Percentiles rank a stretch among this genome's conserved stretches.
Evolutionary conservation across 1,140 invertebrate species (phyloP).

Genomic region (Lasioglossum albipes): DNA sequence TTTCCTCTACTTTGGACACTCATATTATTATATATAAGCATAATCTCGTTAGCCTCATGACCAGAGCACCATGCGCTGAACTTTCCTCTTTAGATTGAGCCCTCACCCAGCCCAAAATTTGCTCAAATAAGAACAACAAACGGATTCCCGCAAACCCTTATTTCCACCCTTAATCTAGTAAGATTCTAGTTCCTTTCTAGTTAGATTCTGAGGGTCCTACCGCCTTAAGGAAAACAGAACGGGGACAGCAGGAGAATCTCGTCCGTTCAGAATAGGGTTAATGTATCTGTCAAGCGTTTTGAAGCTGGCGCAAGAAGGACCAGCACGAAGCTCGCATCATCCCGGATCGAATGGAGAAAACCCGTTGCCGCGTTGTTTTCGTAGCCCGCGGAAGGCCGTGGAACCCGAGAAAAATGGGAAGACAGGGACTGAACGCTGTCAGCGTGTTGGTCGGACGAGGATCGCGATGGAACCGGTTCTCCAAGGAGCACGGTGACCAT

Average conservation of each 20-base stretch:
- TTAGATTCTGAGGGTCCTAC: too few species aligned
- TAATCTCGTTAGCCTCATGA: too few species aligned
- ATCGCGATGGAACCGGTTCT: constrained; percentile 62
- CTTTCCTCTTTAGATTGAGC: too few species aligned
- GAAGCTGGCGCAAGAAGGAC: constrained; percentile 21
- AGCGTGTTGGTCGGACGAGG: constrained; percentile 32
- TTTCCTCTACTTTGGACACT: too few species aligned
- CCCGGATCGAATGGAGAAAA: constrained; percentile 39
- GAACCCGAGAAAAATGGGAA: constrained; percentile 47
- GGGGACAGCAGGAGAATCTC: not conserved
- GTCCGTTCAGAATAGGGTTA: constrained; percentile 17
- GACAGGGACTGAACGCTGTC: not conserved
- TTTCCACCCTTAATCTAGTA: too few species aligned
- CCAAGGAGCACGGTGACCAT: constrained; percentile 58
- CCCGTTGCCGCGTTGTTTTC: constrained; percentile 64
- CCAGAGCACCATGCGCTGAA: too few species aligned
- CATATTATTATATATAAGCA: too few species aligned
- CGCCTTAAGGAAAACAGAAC: not conserved
- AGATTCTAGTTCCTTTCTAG: too few species aligned
- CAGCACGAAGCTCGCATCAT: not conserved
- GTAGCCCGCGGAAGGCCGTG: constrained; percentile 58
- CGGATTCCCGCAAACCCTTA: too few species aligned
- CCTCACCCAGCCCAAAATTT: too few species aligned
- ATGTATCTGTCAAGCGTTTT: constrained; percentile 39
- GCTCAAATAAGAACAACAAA: too few species aligned